These are phyloP conservation scores for Macaria liturata DNA, from an alignment of 2,888 invertebrate genomes.

Conservation along the genomic window DNA sequence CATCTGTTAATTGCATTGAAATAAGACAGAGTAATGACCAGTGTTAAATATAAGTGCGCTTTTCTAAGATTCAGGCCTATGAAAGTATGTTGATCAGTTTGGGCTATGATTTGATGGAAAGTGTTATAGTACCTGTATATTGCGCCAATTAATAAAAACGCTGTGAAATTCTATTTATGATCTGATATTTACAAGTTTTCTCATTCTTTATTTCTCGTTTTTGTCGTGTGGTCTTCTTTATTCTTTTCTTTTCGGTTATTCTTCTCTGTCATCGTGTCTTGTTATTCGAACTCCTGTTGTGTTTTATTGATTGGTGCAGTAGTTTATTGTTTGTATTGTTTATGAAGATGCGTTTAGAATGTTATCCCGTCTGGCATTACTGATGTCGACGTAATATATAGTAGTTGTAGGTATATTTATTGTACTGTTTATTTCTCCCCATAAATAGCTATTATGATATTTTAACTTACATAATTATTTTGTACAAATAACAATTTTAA, in stretches of 20 bases:
- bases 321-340: constrained; percentile 51
- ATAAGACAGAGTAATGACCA: constrained; percentile 57
- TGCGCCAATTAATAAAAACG: constrained; percentile 67
- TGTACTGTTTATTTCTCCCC: constrained; percentile 63
- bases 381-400: constrained; percentile 31
- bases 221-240: neutral
- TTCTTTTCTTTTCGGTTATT: constrained; percentile 1
- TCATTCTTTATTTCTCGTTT: constrained; percentile 10
- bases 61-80: constrained; percentile 33
- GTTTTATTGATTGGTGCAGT: constrained; percentile 69
- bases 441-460: constrained; percentile 43
- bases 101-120: constrained; percentile 60
- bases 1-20: constrained; percentile 46
- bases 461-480: constrained; percentile 78
- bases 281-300: constrained; percentile 16
- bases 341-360: constrained; percentile 48
- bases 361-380: constrained; percentile 55
- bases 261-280: neutral
- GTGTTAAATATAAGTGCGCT: constrained; percentile 34
- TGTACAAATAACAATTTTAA: constrained; percentile 81
- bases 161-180: constrained; percentile 11
- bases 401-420: constrained; percentile 63
- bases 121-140: constrained; percentile 71
- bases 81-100: constrained; percentile 49
- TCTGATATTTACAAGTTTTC: constrained; percentile 5